Evolutionary conservation across 2,888 invertebrate species (phyloP).

Genomic region (Agrenia bidenticulata): DNA sequence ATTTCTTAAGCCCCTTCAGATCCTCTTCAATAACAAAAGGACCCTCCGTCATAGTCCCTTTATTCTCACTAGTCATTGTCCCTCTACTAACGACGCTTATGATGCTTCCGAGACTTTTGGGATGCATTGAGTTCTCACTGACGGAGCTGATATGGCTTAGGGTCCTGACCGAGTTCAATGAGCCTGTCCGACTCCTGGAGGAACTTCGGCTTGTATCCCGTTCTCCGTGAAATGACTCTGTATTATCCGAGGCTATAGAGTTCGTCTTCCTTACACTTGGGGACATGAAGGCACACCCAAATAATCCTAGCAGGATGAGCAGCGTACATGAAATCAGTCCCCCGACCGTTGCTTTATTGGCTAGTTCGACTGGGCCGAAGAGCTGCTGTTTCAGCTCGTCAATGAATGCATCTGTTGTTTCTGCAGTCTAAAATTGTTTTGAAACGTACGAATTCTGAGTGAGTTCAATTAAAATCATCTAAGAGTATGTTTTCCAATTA

Average conservation of each 20-base stretch:
- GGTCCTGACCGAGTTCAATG: constrained; percentile 29
- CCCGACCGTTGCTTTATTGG: constrained; percentile 44
- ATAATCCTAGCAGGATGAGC: constrained; percentile 41
- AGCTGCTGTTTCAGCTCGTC: constrained; percentile 42
- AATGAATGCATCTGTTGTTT: constrained; percentile 39
- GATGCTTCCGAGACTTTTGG: constrained; percentile 42
- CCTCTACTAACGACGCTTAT: constrained; percentile 39
- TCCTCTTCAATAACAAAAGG: constrained; percentile 35
- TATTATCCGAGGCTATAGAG: constrained; percentile 40
- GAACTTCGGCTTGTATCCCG: constrained; percentile 6
- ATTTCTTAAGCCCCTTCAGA: constrained; percentile 11
- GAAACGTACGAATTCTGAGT: no score
- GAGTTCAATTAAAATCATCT: constrained; percentile 2
- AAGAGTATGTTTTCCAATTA: background rate
- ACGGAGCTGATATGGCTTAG: constrained; percentile 30
- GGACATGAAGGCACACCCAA: constrained; percentile 34
- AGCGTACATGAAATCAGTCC: constrained; percentile 41
- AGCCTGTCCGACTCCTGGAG: constrained; percentile 13
- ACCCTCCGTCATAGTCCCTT: constrained; percentile 38
- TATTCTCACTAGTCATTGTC: constrained; percentile 36
- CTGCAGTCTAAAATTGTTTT: constrained; percentile 35
- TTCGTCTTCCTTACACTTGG: constrained; percentile 23
- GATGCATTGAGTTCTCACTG: background rate
- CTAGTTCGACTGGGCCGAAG: constrained; percentile 41
- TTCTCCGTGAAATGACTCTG: constrained; percentile 39